Base-by-base conservation (phyloP, 2,797 vertebrate species). In the Euphonia xanthogaster region DNA sequence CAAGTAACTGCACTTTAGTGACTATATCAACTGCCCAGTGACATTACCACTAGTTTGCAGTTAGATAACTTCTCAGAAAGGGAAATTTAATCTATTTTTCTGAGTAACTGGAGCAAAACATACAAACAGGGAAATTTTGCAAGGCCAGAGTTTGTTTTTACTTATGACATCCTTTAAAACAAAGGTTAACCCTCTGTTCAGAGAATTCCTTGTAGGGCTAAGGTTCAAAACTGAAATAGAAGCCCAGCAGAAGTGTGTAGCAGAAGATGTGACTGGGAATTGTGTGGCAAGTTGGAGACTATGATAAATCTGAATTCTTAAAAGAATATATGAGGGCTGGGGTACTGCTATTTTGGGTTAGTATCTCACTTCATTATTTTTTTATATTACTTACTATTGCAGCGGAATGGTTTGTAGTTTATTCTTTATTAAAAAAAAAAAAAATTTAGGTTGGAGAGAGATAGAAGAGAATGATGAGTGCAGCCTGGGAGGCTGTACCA, bases 51-150 rank as follows among this genome's bases (percentile, higher is more conserved):
- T 67, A 45, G 18, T 71, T 92, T 89, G 37, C 14, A 7, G 3
- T 58, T 65, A 74, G 81, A 20, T 71, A 84, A 66, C n/a, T 94
- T 92, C 84, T 92, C 75, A 77, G 88, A 91, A 95, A 85, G 51
- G 47, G 88, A 87, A 80, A 94, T 74, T 55, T 79, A 86, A 91
- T 92, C 91, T 83, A 1, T 12, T 88, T 72, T 86, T 51, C 28
- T 54, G 33, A 55, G 72, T 63, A 66, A 84, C 8, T 33, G 21
- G 35, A 20, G 3, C 1, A 28, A 70, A 72, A 88, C 61, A 50
- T n/a, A 89, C 42, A 86, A 92, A 89, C 33, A 70, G 37, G 31
- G 75, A 71, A 82, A 33, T 35, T 70, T 86, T 82, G 55, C 66
- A 95, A 89, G 80, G 75, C 54, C 15, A 10, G 21, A 74, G 62